A percentile compares a stretch with the other conserved stretches of the same genome.
phyloP scores from a whole-genome alignment of 2,797 vertebrate species.

The Microcaecilia unicolor region DNA sequence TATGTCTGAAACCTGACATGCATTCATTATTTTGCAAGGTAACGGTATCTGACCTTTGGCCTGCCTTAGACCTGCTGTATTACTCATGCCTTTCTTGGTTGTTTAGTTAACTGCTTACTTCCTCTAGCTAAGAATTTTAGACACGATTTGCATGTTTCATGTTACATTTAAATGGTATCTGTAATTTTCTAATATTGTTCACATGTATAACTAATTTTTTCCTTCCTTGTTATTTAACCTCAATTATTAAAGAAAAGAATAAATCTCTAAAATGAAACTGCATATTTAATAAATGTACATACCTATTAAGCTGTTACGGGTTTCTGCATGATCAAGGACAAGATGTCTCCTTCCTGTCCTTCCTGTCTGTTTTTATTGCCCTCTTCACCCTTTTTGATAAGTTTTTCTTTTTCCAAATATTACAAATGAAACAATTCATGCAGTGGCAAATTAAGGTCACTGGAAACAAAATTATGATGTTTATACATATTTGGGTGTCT shows the following conservation, averaged over 20 bases:
- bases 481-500: slow-evolving; percentile 70
- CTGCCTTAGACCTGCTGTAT: slow-evolving; percentile 53
- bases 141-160: slow-evolving; percentile 24
- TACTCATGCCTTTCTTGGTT: slow-evolving; percentile 61
- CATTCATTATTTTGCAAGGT: slow-evolving; percentile 60
- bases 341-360: background rate
- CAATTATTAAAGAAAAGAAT: slow-evolving; percentile 1
- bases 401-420: too few relatives aligned
- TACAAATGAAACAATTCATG: too few relatives aligned
- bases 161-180: slow-evolving; percentile 38
- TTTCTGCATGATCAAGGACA: background rate
- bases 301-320: slow-evolving; percentile 25
- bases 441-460: too few relatives aligned
- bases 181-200: slow-evolving; percentile 28
- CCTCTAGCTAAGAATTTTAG: slow-evolving; percentile 33
- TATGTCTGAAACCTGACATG: slow-evolving; percentile 38
- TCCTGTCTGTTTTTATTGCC: slow-evolving; percentile 10
- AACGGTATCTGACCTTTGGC: slow-evolving; percentile 52
- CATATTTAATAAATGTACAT: slow-evolving; percentile 27
- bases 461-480: slow-evolving; percentile 66
- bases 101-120: slow-evolving; percentile 52
- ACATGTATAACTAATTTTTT: slow-evolving; percentile 28
- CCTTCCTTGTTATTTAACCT: slow-evolving; percentile 9
- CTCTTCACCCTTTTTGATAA: slow-evolving; percentile 28
- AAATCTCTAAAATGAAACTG: slow-evolving; percentile 12